Conservation (phyloP, 2,797 vertebrate species). For the Stomatorhinus walkeri region DNA sequence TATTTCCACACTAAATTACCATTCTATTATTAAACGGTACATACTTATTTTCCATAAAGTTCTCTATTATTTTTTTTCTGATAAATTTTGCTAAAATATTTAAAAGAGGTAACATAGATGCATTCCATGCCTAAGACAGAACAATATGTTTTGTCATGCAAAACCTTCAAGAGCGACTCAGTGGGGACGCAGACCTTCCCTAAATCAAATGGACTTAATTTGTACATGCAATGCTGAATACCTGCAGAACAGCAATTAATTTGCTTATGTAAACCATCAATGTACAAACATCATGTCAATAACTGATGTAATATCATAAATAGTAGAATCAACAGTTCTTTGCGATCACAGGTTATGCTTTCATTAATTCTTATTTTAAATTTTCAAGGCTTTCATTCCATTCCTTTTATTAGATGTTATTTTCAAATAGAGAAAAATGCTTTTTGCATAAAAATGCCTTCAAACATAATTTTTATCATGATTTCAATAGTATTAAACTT, state of each 20-base stretch:
- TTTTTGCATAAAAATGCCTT: neutral
- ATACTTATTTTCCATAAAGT: constrained; percentile 66
- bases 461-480: neutral
- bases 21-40: constrained; percentile 44
- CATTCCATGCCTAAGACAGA: constrained; percentile 69
- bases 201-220: constrained; percentile 62
- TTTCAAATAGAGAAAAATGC: neutral
- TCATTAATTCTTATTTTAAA: constrained; percentile 41
- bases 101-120: constrained; percentile 68
- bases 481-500: neutral
- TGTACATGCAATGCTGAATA: constrained; percentile 63
- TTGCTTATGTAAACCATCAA: constrained; percentile 51
- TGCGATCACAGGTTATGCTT: constrained; percentile 43
- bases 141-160: constrained; percentile 74
- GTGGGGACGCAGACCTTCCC: constrained; percentile 53
- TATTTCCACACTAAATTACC: constrained; percentile 44
- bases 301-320: constrained; percentile 67
- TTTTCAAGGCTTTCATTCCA: constrained; percentile 35
- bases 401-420: constrained; percentile 9
- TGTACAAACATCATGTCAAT: constrained; percentile 52
- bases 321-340: constrained; percentile 54
- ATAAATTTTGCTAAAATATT: constrained; percentile 69
- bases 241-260: constrained; percentile 36
- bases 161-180: constrained; percentile 61
- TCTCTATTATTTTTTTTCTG: constrained; percentile 72